Evolutionary conservation across 2,113 vertebrate genomes (phyloP).

Genomic region (Dicerorhinus sumatrensis): DNA sequence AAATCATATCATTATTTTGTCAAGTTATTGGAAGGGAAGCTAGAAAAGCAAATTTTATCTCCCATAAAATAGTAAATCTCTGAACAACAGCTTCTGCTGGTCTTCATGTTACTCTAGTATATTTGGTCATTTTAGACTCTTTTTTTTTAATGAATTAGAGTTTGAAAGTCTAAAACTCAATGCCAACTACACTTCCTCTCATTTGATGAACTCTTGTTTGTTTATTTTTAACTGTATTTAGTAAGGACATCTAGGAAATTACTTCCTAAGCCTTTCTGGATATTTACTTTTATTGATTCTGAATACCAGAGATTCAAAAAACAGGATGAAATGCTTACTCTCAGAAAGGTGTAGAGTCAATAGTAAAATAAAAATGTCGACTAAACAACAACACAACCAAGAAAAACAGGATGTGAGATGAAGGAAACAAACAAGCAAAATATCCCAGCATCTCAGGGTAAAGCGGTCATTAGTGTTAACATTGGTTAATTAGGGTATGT

Average conservation of each 20-base stretch:
- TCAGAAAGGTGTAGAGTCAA: not conserved
- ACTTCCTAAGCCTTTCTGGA: not conserved
- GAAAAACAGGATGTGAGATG: not conserved
- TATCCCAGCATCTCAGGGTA: not conserved
- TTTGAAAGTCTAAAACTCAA: not conserved
- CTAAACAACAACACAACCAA: not conserved
- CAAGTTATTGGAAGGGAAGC: slow-evolving; percentile 70
- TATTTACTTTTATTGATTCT: slow-evolving; percentile 54
- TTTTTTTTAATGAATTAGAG: slow-evolving; percentile 41
- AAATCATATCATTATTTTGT: slow-evolving; percentile 82
- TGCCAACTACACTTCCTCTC: slow-evolving; percentile 42
- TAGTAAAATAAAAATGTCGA: slow-evolving; percentile 34
- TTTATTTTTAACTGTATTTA: not conserved
- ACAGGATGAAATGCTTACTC: slow-evolving; percentile 23
- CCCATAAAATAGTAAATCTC: slow-evolving; percentile 61
- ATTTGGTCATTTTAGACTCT: slow-evolving; percentile 67
- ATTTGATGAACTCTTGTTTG: slow-evolving; percentile 56
- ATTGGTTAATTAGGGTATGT: not conserved
- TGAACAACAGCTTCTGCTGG: slow-evolving; percentile 55
- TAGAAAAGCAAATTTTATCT: slow-evolving; percentile 79
- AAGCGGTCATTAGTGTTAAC: not conserved
- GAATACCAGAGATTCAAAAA: slow-evolving; percentile 5
- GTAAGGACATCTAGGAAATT: slow-evolving; percentile 42
- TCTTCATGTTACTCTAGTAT: slow-evolving; percentile 49
- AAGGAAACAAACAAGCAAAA: not conserved